These are phyloP conservation scores for Notamacropus eugenii DNA, from an alignment of 2,797 vertebrate genomes.

Conservation along the genomic window DNA sequence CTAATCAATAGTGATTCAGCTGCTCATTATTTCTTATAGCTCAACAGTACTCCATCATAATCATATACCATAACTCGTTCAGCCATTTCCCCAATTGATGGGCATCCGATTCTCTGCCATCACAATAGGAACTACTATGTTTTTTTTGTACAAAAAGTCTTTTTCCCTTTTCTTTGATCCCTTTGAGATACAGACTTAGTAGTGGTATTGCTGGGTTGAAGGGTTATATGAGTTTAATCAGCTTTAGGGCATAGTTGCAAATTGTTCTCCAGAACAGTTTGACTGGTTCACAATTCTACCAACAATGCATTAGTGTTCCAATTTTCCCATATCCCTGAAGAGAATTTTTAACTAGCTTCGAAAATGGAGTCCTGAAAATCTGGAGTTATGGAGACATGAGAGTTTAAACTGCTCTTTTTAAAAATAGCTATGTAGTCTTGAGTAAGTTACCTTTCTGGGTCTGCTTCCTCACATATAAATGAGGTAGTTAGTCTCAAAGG, in stretches of 20 bases:
- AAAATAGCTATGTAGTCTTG: neutral
- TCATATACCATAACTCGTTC: neutral
- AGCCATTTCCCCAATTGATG: neutral
- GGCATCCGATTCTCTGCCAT: neutral
- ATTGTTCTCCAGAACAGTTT: neutral
- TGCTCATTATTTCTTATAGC: neutral
- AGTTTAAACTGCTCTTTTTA: neutral
- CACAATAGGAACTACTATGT: neutral
- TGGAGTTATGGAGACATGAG: neutral
- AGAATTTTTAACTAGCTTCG: neutral
- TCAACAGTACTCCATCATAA: neutral
- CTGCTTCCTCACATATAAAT: neutral
- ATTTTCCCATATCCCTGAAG: neutral
- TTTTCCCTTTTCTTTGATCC: neutral
- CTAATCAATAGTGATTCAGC: neutral
- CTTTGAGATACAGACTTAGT: neutral
- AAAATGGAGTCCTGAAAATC: neutral
- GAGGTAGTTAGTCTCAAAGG: neutral
- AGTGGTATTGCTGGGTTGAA: neutral
- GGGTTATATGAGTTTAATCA: neutral
- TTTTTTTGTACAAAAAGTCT: neutral
- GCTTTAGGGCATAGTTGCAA: neutral
- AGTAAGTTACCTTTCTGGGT: neutral
- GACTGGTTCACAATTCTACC: neutral
- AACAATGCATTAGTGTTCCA: neutral